Percentiles rank a stretch among this genome's conserved stretches.
These are phyloP conservation scores for Australoheros facetus DNA, from an alignment of 2,797 vertebrate species.

Conservation along the genomic window DNA sequence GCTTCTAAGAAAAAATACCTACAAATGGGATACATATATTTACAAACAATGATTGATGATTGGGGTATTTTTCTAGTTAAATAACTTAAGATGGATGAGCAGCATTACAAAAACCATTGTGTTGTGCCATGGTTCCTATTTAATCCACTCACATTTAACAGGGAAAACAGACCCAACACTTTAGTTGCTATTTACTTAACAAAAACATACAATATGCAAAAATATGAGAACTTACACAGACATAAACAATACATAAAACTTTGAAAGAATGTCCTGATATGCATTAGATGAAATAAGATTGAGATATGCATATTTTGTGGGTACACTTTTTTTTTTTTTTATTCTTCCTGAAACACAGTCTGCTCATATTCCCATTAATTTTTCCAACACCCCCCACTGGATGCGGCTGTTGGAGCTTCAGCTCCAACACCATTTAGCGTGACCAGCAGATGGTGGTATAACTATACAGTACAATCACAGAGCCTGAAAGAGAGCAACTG, in stretches of 20 bases:
- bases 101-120: not conserved
- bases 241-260: not conserved
- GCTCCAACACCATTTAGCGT: not conserved
- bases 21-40: too few species aligned
- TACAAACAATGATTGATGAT: not conserved
- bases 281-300: not conserved
- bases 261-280: not conserved
- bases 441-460: conserved; percentile 66
- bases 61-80: not conserved
- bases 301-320: not conserved
- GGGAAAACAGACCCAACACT: not conserved
- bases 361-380: not conserved
- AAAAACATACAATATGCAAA: not conserved
- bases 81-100: not conserved
- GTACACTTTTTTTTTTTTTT: not conserved
- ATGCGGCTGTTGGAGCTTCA: not conserved
- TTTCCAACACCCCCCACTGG: not conserved
- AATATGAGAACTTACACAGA: too few species aligned
- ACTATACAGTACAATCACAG: not conserved
- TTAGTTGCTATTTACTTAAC: not conserved
- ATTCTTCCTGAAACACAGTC: not conserved
- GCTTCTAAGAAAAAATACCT: too few species aligned
- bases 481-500: not conserved
- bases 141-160: not conserved
- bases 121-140: not conserved